Percentiles rank a stretch among this genome's conserved stretches.
These are phyloP conservation scores for Euplagia quadripunctaria DNA, from an alignment of 2,888 invertebrate species.

Conservation along the genomic window DNA sequence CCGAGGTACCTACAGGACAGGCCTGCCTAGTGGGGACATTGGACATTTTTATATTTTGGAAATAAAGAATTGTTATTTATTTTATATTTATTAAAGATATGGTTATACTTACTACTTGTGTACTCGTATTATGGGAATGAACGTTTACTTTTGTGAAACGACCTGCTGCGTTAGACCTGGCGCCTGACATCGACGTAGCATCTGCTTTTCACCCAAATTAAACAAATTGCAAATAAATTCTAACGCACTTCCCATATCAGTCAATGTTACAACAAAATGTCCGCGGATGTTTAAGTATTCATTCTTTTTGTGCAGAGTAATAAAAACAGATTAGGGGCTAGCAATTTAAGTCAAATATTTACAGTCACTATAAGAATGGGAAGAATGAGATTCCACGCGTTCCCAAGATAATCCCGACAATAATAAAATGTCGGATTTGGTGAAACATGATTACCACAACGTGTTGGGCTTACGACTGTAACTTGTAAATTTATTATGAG, in stretches of 20 bases:
- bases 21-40: too few species aligned
- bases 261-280: slow-evolving; percentile 11
- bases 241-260: not conserved
- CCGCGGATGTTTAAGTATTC: slow-evolving; percentile 11
- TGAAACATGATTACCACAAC: slow-evolving; percentile 44
- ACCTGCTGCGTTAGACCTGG: not conserved
- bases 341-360: slow-evolving; percentile 34
- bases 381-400: slow-evolving; percentile 38
- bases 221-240: not conserved
- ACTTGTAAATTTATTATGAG: slow-evolving; percentile 46
- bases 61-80: too few species aligned
- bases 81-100: too few species aligned
- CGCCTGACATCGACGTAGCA: not conserved
- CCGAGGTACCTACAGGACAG: too few species aligned
- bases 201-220: not conserved
- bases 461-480: slow-evolving; percentile 26
- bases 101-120: too few species aligned
- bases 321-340: slow-evolving; percentile 38
- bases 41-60: too few species aligned
- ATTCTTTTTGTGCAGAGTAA: slow-evolving; percentile 21
- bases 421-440: slow-evolving; percentile 45
- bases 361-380: slow-evolving; percentile 21
- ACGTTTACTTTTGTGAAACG: not conserved
- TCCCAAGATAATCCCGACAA: slow-evolving; percentile 42
- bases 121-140: not conserved